Evolutionary conservation across 2,888 invertebrate species (phyloP).

Genomic region (Gandaritis pyraliata): DNA sequence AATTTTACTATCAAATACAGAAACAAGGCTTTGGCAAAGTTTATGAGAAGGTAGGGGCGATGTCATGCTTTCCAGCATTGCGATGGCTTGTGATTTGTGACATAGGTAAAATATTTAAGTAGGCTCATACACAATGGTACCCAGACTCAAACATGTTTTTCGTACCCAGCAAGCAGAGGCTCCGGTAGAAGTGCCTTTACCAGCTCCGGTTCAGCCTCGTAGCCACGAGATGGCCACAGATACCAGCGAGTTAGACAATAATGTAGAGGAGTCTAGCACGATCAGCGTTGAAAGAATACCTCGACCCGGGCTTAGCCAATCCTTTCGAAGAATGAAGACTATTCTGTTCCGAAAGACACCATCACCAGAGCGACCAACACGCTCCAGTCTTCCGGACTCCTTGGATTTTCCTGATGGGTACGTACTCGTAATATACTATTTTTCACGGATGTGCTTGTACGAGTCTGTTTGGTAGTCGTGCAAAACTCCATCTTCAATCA

Average conservation of each 20-base stretch:
- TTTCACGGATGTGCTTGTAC: neutral
- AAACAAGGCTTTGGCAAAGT: too few relatives aligned
- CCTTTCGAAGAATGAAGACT: conserved; percentile 62
- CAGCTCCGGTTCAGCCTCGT: conserved; percentile 6
- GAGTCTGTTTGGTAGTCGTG: neutral
- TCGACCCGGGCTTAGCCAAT: conserved; percentile 61
- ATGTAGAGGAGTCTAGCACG: conserved; percentile 37
- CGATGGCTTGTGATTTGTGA: too few relatives aligned
- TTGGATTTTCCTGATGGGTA: conserved; percentile 59
- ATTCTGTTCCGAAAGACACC: conserved; percentile 53
- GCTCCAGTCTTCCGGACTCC: conserved; percentile 50
- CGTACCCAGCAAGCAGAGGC: conserved; percentile 52
- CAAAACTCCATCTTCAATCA: neutral
- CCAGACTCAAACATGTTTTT: neutral
- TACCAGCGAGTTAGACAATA: conserved; percentile 31
- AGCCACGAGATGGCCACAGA: conserved; percentile 31
- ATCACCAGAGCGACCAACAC: conserved; percentile 43
- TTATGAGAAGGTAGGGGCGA: too few relatives aligned
- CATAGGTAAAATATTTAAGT: too few relatives aligned
- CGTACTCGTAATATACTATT: conserved; percentile 4
- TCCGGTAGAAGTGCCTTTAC: conserved; percentile 42
- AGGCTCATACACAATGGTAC: neutral
- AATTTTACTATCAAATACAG: neutral
- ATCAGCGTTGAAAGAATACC: conserved; percentile 52
- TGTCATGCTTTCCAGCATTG: too few relatives aligned